Evolutionary conservation across 2,888 invertebrate genomes (phyloP).

Genomic region (Polydrusus pterygomalis): DNA sequence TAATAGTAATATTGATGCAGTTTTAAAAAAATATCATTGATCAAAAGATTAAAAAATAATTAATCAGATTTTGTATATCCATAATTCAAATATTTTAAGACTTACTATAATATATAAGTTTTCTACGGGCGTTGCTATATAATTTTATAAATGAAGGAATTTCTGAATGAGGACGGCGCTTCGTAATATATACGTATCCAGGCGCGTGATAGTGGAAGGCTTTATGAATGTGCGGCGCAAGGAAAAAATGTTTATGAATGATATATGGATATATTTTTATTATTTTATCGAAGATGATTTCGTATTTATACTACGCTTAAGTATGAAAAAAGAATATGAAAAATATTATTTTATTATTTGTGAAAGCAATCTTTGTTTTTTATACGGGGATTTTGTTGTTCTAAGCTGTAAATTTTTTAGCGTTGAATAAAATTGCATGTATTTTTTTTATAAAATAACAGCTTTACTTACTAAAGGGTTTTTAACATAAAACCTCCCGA

Average conservation of each 20-base stretch:
- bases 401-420: no score
- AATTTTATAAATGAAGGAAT: constrained; percentile 2
- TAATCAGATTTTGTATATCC: neutral
- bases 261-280: neutral
- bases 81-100: neutral
- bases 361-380: neutral
- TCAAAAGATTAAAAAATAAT: neutral
- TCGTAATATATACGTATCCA: neutral
- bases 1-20: neutral
- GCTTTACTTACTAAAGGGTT: no score
- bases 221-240: constrained; percentile 14
- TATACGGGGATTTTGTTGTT: no score
- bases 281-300: neutral
- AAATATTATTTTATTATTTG: neutral
- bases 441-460: no score
- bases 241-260: constrained; percentile 21
- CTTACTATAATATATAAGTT: no score
- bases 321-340: neutral
- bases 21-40: neutral
- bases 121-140: no score
- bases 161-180: neutral
- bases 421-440: no score
- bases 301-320: neutral
- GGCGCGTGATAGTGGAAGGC: constrained; percentile 1
- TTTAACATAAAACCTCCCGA: no score